Base-by-base conservation (phyloP, 2,113 vertebrate species). In the Calidris pugnax region DNA sequence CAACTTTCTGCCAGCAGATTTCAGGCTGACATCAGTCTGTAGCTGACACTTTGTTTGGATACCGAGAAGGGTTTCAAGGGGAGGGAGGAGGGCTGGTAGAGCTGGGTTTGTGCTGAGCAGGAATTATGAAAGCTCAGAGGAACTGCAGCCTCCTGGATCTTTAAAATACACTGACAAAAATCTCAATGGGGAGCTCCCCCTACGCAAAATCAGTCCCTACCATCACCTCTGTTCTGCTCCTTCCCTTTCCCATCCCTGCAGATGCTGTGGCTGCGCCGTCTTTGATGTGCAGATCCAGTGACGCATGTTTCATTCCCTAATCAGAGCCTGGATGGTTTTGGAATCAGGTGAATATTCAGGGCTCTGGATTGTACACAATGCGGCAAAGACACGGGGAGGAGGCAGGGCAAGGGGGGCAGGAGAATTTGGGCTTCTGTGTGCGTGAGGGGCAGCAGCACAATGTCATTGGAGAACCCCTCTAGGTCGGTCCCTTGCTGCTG, bases 251-350 rank as follows among this genome's bases (percentile, higher is more conserved):
- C 27, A 14, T 79, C 91, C 95, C 88, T 23, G 60, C 20, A 39
- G 93, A 27, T 87, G 92, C 91, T 45, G 68, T 72, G 89, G 77
- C 92, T 95, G 57, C 1, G 0, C 76, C 69, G 89, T 20, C 95
- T 97, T 96, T 96, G 90, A 93, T 93, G 96, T 96, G 96, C 90
- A 88, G 93, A 90, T 86, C 3, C 17, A 32, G 93, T 91, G 95
- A 93, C 21, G 37, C 67, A 51, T 1, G 37, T 77, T 88, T 59
- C 59, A 9, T 62, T 94, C 87, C 87, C 87, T 80, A 15, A 81
- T 81, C 68, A n/a, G 85, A 83, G 75, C 57, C 85, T 0, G 20
- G 17, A 7, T 68, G 15, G n/a, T n/a, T 94, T 83, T 47, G 93
- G 78, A 87, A 60, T 4, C 15, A 50, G 32, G 80, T 15, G 91